Conservation (phyloP, 2,113 vertebrate species). For the Lepisosteus oculatus region DNA sequence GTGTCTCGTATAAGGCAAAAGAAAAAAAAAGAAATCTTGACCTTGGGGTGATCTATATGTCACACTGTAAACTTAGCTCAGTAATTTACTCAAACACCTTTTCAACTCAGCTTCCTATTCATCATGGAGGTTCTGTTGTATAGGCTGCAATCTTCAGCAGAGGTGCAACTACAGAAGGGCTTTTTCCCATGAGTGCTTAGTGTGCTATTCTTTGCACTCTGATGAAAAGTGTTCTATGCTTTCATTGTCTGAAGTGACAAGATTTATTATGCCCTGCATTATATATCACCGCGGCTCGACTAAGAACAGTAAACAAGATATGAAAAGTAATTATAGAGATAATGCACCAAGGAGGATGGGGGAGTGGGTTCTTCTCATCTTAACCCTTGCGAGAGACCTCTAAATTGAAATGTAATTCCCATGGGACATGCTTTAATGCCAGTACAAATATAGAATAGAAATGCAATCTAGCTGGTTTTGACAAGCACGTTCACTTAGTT, state of each 20-base stretch:
- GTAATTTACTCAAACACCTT: conserved; percentile 7
- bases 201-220: conserved; percentile 39
- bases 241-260: conserved; percentile 28
- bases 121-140: background rate
- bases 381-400: conserved; percentile 7
- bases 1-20: too few relatives aligned
- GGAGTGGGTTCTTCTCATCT: conserved; percentile 23
- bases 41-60: conserved; percentile 1
- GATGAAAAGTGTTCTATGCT: conserved; percentile 40
- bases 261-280: conserved; percentile 58
- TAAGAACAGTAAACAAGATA: conserved; percentile 59
- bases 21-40: conserved; percentile 2
- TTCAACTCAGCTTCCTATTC: background rate
- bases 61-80: background rate
- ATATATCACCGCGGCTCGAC: conserved; percentile 47
- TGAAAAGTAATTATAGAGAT: conserved; percentile 59
- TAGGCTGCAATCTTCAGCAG: background rate
- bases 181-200: conserved; percentile 47
- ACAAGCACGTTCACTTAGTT: background rate
- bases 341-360: conserved; percentile 33
- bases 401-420: conserved; percentile 14
- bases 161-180: background rate
- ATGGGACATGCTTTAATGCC: too few relatives aligned
- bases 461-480: background rate
- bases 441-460: background rate